Evolutionary conservation across 1,140 invertebrate genomes (phyloP).

Genomic region (Hyles vespertilio): DNA sequence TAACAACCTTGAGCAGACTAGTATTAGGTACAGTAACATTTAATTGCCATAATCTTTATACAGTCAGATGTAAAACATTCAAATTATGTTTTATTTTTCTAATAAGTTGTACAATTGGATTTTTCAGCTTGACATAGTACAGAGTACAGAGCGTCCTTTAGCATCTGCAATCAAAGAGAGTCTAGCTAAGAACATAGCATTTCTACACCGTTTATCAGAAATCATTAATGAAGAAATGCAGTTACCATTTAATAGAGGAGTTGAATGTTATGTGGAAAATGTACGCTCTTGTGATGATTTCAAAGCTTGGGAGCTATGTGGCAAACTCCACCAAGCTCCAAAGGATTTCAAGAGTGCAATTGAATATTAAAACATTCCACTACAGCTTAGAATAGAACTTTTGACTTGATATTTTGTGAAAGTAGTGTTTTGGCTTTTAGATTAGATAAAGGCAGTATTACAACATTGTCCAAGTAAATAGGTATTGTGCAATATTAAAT

Average conservation of each 20-base stretch:
- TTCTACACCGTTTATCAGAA: conserved; percentile 65
- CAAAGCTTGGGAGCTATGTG: conserved; percentile 69
- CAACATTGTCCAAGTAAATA: conserved; percentile 9
- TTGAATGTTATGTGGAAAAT: conserved; percentile 63
- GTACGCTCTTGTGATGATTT: conserved; percentile 67
- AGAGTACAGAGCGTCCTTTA: conserved; percentile 64
- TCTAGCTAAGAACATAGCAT: conserved; percentile 66
- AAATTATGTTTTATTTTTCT: no score
- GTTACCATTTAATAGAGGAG: conserved; percentile 62
- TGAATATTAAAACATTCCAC: conserved; percentile 68
- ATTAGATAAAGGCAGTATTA: conserved; percentile 10
- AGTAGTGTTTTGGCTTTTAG: conserved; percentile 9
- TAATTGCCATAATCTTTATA: no score
- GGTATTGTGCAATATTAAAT: neutral
- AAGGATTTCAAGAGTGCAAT: conserved; percentile 70
- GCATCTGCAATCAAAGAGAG: conserved; percentile 61
- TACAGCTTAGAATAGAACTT: conserved; percentile 42
- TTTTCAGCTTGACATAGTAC: conserved; percentile 66
- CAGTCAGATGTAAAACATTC: no score
- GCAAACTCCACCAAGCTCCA: conserved; percentile 61
- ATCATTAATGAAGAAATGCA: conserved; percentile 67
- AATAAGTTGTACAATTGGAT: neutral
- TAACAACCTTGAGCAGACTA: no score
- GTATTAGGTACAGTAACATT: no score
- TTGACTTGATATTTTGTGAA: conserved; percentile 33